Evolutionary conservation across 2,113 vertebrate genomes (phyloP).

Genomic region (Eupsittula cactorum): DNA sequence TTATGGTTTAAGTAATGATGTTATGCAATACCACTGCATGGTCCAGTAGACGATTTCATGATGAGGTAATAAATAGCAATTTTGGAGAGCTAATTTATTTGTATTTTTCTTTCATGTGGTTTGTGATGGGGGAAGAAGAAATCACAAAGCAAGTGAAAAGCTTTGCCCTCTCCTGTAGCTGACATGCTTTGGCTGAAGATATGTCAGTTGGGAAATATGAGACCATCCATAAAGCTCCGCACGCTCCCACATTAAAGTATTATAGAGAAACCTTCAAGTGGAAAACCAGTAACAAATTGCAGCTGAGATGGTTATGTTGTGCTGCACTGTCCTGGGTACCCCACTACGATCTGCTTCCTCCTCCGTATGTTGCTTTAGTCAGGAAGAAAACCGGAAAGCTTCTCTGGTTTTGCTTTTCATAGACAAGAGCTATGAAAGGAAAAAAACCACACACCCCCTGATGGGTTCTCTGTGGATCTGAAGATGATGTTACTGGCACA

Average conservation of each 20-base stretch:
- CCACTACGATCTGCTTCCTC: neutral
- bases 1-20: constrained; percentile 60
- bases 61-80: constrained; percentile 67
- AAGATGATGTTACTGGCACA: neutral
- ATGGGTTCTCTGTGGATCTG: neutral
- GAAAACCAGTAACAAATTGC: constrained; percentile 67
- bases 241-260: constrained; percentile 65
- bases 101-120: constrained; percentile 68
- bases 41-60: constrained; percentile 50
- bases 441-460: neutral
- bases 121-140: constrained; percentile 50
- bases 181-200: constrained; percentile 67
- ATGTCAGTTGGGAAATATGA: constrained; percentile 66
- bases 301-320: constrained; percentile 35
- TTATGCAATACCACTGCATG: constrained; percentile 64
- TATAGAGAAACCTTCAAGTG: constrained; percentile 55
- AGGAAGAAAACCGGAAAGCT: neutral
- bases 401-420: neutral
- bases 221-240: constrained; percentile 24
- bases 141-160: constrained; percentile 49
- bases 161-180: constrained; percentile 64
- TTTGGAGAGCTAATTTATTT: constrained; percentile 64
- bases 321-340: neutral
- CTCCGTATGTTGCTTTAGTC: neutral
- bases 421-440: neutral